Conservation (phyloP, 2,113 vertebrate genomes). For the Malaclemys terrapin region DNA sequence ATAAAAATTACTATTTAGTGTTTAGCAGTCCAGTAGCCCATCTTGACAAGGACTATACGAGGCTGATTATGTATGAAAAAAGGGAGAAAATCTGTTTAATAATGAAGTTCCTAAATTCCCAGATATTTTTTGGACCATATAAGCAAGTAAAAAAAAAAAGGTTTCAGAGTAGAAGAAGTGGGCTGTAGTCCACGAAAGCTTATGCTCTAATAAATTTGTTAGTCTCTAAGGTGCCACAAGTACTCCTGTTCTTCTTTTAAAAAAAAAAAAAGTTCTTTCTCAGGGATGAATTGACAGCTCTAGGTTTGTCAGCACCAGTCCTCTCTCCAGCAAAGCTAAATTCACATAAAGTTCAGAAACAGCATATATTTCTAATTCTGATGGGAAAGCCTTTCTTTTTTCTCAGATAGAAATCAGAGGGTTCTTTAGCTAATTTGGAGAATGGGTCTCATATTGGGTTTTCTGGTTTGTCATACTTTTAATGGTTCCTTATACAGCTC, state of each 20-base stretch:
- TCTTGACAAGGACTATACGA: background rate
- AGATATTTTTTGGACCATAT: background rate
- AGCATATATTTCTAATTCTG: background rate
- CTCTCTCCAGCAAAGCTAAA: background rate
- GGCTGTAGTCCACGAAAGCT: too few species aligned
- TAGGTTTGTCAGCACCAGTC: background rate
- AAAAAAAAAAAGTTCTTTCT: background rate
- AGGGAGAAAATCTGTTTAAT: background rate
- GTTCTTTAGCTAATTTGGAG: background rate
- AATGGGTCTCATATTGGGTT: background rate
- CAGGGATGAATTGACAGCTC: background rate
- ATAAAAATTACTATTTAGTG: background rate
- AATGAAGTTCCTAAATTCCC: background rate
- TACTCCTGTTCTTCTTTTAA: too few species aligned
- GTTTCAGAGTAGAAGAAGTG: too few species aligned
- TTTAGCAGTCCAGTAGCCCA: background rate
- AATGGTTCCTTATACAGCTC: background rate
- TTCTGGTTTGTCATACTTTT: slow-evolving; percentile 3
- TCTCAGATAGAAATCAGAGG: background rate
- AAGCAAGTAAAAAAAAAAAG: background rate
- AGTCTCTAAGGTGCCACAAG: too few species aligned
- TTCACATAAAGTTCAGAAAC: background rate
- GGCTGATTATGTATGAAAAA: rapidly evolving
- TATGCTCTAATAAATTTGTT: too few species aligned
- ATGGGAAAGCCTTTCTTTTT: background rate